Percentiles rank a stretch among this genome's conserved stretches.
These are phyloP conservation scores for Harpegnathos saltator DNA, from an alignment of 1,140 invertebrate species.

Conservation along the genomic window DNA sequence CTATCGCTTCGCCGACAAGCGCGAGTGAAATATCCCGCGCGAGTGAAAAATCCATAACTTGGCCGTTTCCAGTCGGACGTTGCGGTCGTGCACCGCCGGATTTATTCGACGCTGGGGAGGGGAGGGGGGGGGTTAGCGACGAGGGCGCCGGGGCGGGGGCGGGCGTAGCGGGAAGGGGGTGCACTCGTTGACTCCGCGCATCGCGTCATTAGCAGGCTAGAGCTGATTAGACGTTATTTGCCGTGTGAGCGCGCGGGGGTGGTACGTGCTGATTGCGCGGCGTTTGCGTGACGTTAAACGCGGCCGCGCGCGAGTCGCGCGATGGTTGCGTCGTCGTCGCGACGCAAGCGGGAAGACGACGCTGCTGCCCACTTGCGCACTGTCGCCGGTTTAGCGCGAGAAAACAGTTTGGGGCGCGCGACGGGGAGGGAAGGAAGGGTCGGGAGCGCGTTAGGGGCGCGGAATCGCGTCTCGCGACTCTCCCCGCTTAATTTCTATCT, in stretches of 20 bases:
- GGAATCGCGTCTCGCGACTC: not conserved
- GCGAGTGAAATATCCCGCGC: conserved; percentile 21
- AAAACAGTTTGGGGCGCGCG: not conserved
- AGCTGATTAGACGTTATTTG: conserved; percentile 52
- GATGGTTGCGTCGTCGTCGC: conserved; percentile 31
- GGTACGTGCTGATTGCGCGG: conserved; percentile 27
- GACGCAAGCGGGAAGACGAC: conserved; percentile 12
- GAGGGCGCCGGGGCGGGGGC: not conserved
- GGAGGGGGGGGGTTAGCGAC: not conserved
- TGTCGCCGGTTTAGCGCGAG: not conserved
- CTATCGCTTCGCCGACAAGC: conserved; percentile 23
- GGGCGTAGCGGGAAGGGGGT: no score
- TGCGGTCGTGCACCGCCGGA: not conserved
- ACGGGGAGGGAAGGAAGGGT: not conserved
- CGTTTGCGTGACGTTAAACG: conserved; percentile 61
- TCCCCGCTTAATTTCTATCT: conserved; percentile 65
- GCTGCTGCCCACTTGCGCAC: conserved; percentile 2
- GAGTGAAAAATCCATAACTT: not conserved
- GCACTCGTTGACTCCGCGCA: conserved; percentile 18
- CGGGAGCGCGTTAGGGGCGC: no score
- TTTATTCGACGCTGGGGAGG: conserved; percentile 9
- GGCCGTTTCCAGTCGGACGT: not conserved
- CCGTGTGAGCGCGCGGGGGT: conserved; percentile 3
- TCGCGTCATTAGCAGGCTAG: conserved; percentile 14
- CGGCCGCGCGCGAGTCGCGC: conserved; percentile 2